phyloP scores from a whole-genome alignment of 2,888 invertebrate genomes.

The Trilocha varians region DNA sequence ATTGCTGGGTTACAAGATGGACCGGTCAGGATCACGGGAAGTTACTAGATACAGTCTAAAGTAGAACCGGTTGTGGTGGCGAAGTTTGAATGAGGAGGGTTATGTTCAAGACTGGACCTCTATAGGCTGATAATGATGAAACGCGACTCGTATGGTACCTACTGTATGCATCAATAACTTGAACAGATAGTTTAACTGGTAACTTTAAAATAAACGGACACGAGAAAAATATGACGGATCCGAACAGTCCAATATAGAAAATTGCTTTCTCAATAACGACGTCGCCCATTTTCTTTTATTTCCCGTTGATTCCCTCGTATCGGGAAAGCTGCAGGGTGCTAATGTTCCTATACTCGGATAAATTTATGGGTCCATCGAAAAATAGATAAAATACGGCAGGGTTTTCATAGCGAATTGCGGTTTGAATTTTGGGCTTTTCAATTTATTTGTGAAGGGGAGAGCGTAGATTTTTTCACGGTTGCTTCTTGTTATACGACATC shows the following conservation, averaged over 20 bases:
- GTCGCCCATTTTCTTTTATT: slow-evolving; percentile 3
- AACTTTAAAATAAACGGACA: no score
- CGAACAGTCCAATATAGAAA: not conserved
- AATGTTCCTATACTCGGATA: slow-evolving; percentile 9
- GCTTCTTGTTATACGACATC: no score
- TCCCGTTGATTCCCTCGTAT: slow-evolving; percentile 6
- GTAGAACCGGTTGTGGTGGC: no score
- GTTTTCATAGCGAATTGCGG: not conserved
- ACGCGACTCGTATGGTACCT: no score
- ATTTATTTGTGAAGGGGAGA: not conserved
- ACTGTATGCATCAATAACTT: no score
- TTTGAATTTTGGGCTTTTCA: not conserved
- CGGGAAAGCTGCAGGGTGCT: slow-evolving; percentile 10
- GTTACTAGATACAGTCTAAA: no score
- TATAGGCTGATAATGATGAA: no score
- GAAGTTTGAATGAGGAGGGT: no score
- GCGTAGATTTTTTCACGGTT: not conserved
- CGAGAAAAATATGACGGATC: not conserved
- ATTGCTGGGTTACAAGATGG: no score
- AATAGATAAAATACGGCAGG: slow-evolving; percentile 10
- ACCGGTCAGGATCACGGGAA: no score
- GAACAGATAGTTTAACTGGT: no score
- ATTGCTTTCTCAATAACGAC: slow-evolving; percentile 2
- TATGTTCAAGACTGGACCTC: no score
- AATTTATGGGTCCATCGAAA: slow-evolving; percentile 10